Conservation (phyloP, 30 jellyfish, hydroid and myxozoan genomes). For the Clytia hemisphaerica region DNA sequence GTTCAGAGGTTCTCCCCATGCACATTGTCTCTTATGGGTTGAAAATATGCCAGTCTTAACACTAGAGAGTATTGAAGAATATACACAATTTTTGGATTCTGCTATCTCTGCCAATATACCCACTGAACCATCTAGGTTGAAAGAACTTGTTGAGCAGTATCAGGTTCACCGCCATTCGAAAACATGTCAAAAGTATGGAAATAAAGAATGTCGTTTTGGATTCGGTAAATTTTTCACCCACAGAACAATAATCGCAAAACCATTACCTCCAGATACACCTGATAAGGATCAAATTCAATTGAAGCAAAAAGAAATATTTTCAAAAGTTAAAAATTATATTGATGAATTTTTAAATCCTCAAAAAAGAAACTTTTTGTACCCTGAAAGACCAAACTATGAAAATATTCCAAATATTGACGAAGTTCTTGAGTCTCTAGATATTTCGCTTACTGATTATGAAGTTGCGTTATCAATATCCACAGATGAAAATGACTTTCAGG, state of each 20-base stretch:
- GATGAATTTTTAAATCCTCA: no score
- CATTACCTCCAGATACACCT: neutral
- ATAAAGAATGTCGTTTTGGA: conserved; percentile 9
- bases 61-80: neutral
- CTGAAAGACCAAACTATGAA: no score
- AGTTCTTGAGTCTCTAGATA: no score
- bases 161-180: conserved; percentile 26
- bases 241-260: neutral
- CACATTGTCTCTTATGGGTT: neutral
- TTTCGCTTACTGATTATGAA: no score
- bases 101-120: conserved; percentile 11
- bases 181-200: conserved; percentile 14
- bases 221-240: neutral
- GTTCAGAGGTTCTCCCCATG: conserved; percentile 14
- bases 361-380: no score
- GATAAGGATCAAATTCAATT: no score
- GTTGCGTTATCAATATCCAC: no score
- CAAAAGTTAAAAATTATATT: no score
- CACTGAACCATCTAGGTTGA: neutral
- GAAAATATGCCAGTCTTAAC: neutral
- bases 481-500: no score
- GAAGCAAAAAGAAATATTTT: no score
- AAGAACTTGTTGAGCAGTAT: neutral
- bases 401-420: no score
- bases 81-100: neutral